Base-by-base conservation (phyloP, 2,888 invertebrate species). In the Ormyrus pomaceus region DNA sequence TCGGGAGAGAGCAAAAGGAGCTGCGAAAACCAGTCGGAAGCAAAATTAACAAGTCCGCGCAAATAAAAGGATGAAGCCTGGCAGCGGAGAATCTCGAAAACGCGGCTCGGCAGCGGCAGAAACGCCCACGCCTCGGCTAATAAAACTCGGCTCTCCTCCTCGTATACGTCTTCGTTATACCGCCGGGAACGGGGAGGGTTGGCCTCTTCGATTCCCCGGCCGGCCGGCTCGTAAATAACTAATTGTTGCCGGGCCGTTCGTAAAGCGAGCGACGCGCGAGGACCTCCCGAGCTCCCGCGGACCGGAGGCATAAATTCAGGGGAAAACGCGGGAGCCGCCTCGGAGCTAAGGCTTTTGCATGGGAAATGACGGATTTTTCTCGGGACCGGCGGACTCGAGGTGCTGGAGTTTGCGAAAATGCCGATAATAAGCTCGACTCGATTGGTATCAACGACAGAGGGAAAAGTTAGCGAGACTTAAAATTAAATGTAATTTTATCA, bases 241-340 rank as follows among this genome's bases (percentile, higher is more conserved):
- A 85, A 86, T 87, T 83, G 85, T 85, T 83, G 83, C 82, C 34
- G 76, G 74, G 75, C 82, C 82, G 77, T 79, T 75, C 81, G 82
- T 82, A 82, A 82, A 83, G 69, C 82, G 82, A 77, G 77, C 84
- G 83, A 84, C 72, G 81, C 81, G 82, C 80, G 59, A 62, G 83
- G 86, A 85, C 85, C 84, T 83, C 85, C 85, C 83, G 85, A 86
- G 86, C 83, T 84, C 80, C 83, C 73, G 75, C 83, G 80, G 84
- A 83, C 81, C 85, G 78, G 82, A 80, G 85, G 84, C 86, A 87
- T 87, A 87, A 87, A 87, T 87, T 85, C 86, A 77, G 75, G 80
- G 34, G 81, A 80, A 82, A 80, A 68, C 71, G 77, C 59, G 77
- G 71, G 77, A 58, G 70, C 68, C 66, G 56, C 65, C 50, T 59